Evolutionary conservation across 2,888 invertebrate genomes (phyloP), one percentile per base, ranked within the genome.

Genomic region (Stenodera caucasica): DNA sequence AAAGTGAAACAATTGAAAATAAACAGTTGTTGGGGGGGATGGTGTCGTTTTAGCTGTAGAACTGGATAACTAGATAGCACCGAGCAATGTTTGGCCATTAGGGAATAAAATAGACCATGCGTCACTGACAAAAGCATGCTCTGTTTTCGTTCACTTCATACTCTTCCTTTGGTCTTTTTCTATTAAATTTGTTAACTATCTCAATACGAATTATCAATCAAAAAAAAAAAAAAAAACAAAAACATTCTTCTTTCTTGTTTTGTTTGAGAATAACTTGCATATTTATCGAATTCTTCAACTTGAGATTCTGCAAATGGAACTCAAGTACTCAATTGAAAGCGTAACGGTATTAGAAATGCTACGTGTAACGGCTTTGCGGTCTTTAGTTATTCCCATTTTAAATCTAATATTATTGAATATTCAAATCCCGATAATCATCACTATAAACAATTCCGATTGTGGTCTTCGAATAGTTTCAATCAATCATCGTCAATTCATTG

Each of bases 101-200:
- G 57, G 49, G 53, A 56, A 61, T 58, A 51, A 56, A 58, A 64
- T 58, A 58, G 61, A 58, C 64, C 61, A 61, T 64, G 57, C 64
- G 61, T 64, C 64, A 64, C 64, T 61, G 64, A 61, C 64, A 64
- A 56, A 61, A 61, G 61, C 61, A 64, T 56, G 40, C 50, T 32
- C 33, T 49, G 56, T 50, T 62, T 58, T 58, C 55, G 61, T 32
- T 58, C 61, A 54, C 11, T 51, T 59, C 54, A 50, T 57, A 58
- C 12, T 40, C 15, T 40, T 18, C 11, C 32, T 7, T 32, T 11
- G 9, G 2, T 11, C 18, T 5, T 50, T 40, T 50, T 54, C 51
- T 18, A 49, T 58, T 61, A 55, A 55, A 55, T 61, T 61, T 61
- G 58, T 58, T 58, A 61, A 61, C 51, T 40, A 40, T 40, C 18